Percentiles rank a stretch among this genome's conserved stretches.
Evolutionary conservation across 2,888 invertebrate species (phyloP).

Genomic region (Xanthia icteritia): DNA sequence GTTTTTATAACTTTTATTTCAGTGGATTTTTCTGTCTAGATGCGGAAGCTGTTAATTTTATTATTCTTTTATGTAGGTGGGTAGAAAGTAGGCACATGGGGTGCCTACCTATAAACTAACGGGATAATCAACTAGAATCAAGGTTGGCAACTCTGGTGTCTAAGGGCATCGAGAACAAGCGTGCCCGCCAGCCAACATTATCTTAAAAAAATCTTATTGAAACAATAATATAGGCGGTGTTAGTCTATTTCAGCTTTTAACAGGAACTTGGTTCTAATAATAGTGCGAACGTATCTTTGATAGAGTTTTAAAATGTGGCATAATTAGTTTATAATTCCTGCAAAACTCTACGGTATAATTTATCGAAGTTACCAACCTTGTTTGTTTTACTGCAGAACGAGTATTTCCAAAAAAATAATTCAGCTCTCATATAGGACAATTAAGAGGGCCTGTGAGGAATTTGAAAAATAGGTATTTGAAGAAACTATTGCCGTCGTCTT

Average conservation of each 20-base stretch:
- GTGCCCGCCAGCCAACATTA: constrained; percentile 2
- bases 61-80: neutral
- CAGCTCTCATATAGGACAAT: neutral
- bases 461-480: too few species aligned
- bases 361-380: neutral
- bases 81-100: too few species aligned
- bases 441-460: too few species aligned
- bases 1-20: neutral
- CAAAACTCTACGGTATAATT: neutral
- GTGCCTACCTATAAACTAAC: neutral
- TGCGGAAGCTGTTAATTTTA: neutral
- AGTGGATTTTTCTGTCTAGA: neutral
- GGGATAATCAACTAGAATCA: constrained; percentile 18
- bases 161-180: constrained; percentile 20
- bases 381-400: too few species aligned
- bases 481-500: too few species aligned
- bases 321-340: neutral
- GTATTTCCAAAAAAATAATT: too few species aligned
- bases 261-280: constrained; percentile 29
- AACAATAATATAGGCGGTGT: neutral
- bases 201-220: constrained; percentile 11
- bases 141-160: constrained; percentile 14
- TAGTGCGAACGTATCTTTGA: constrained; percentile 11
- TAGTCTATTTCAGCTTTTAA: constrained; percentile 4
- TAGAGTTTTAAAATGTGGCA: constrained; percentile 10